Evolutionary conservation across 2,113 vertebrate genomes (phyloP).

Genomic region (human): DNA sequence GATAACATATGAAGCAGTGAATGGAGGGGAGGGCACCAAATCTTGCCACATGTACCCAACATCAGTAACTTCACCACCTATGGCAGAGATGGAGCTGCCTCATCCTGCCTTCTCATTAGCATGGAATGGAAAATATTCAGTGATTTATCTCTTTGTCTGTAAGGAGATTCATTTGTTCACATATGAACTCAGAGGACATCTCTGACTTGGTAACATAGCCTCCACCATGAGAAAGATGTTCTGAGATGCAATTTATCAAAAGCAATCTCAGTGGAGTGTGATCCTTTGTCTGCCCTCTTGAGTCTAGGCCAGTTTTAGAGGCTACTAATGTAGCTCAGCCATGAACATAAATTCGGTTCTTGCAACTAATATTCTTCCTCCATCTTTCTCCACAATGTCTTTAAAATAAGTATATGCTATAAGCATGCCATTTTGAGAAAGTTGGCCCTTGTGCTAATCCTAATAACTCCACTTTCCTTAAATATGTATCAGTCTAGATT

Average conservation of each 20-base stretch:
- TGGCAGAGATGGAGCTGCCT: conserved; percentile 40
- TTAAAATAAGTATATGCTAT: neutral
- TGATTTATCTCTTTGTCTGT: neutral
- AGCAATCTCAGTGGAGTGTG: neutral
- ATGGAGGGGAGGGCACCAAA: conserved; percentile 42
- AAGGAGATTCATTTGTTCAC: neutral
- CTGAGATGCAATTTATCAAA: neutral
- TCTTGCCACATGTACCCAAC: neutral
- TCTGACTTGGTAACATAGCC: neutral
- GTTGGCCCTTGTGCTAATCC: neutral
- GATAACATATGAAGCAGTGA: conserved; percentile 47
- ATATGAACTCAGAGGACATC: conserved; percentile 50
- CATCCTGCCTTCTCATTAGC: conserved; percentile 15
- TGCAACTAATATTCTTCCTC: neutral
- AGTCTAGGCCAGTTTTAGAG: neutral
- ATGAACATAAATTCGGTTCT: neutral
- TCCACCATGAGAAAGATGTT: too few species aligned
- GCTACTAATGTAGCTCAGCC: neutral
- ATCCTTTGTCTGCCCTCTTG: neutral
- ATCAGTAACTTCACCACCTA: conserved; percentile 27
- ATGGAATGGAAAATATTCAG: conserved; percentile 50
- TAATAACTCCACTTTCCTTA: neutral
- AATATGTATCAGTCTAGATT: neutral
- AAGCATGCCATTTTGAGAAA: neutral
- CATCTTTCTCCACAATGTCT: neutral